A percentile compares a stretch with the other conserved stretches of the same genome.
These are phyloP conservation scores for Antheraea assamensis DNA, from an alignment of 2,888 invertebrate genomes.

Conservation along the genomic window DNA sequence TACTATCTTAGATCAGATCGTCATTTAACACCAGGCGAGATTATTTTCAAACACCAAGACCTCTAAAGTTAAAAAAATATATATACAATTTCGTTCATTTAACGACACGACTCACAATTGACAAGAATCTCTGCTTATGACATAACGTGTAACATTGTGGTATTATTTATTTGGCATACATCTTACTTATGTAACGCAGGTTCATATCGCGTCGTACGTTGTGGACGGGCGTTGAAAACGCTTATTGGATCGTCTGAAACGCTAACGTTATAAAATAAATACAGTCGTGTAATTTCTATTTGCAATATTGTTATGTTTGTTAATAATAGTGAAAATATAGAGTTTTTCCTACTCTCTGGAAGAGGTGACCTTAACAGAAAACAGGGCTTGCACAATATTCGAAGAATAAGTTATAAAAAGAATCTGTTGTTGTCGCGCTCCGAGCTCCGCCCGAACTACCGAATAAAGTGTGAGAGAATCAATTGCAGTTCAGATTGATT, in stretches of 20 bases:
- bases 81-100: not conserved
- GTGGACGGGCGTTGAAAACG: conserved; percentile 28
- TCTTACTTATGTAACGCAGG: conserved; percentile 34
- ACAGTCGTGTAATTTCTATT: not conserved
- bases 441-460: too few species aligned
- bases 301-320: too few species aligned
- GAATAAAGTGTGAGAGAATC: too few species aligned
- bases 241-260: conserved; percentile 16
- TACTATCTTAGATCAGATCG: not conserved
- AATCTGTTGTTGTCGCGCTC: too few species aligned
- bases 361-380: too few species aligned
- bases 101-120: conserved; percentile 27
- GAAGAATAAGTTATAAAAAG: too few species aligned
- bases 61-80: not conserved
- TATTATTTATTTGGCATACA: conserved; percentile 25
- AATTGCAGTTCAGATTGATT: too few species aligned
- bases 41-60: not conserved
- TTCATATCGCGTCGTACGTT: conserved; percentile 23
- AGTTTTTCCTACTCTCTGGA: too few species aligned
- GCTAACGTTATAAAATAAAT: not conserved
- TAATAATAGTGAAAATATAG: too few species aligned
- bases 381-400: too few species aligned
- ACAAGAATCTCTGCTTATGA: conserved; percentile 21
- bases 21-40: not conserved
- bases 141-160: conserved; percentile 24